These are phyloP conservation scores for Charadrius vociferus DNA, from an alignment of 2,113 vertebrate species.

Conservation along the genomic window DNA sequence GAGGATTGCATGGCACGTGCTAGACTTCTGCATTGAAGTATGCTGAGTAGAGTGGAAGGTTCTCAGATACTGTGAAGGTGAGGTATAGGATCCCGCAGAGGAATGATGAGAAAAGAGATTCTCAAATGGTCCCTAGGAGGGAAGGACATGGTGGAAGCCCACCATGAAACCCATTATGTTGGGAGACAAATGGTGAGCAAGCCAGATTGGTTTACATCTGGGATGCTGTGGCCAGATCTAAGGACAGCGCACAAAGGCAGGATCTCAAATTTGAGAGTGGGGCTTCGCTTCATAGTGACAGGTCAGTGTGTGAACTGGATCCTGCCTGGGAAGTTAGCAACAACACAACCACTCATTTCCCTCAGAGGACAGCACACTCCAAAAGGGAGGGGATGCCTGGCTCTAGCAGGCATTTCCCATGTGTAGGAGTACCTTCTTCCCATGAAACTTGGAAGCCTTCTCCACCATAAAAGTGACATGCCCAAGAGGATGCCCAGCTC, in stretches of 20 bases:
- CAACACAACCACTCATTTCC: neutral
- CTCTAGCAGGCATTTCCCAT: neutral
- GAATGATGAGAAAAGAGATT: neutral
- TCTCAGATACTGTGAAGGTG: neutral
- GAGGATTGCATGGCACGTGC: neutral
- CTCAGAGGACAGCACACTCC: neutral
- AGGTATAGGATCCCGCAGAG: neutral
- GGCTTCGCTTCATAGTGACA: neutral
- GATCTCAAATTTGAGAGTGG: neutral
- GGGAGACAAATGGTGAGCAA: neutral
- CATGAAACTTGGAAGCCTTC: neutral
- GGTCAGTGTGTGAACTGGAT: rapidly evolving
- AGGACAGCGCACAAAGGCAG: neutral
- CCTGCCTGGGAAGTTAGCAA: neutral
- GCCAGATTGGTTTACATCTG: rapidly evolving
- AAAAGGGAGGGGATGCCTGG: neutral
- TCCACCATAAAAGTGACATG: neutral
- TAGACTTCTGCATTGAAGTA: neutral
- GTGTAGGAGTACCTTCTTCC: neutral
- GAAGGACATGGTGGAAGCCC: neutral
- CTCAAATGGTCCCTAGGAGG: neutral
- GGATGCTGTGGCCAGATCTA: neutral
- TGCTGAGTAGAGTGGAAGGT: neutral
- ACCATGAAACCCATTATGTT: neutral
- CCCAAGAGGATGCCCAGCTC: neutral